phyloP scores from a whole-genome alignment of 2,888 invertebrate genomes.

The Hirtodrosophila trivittata region DNA sequence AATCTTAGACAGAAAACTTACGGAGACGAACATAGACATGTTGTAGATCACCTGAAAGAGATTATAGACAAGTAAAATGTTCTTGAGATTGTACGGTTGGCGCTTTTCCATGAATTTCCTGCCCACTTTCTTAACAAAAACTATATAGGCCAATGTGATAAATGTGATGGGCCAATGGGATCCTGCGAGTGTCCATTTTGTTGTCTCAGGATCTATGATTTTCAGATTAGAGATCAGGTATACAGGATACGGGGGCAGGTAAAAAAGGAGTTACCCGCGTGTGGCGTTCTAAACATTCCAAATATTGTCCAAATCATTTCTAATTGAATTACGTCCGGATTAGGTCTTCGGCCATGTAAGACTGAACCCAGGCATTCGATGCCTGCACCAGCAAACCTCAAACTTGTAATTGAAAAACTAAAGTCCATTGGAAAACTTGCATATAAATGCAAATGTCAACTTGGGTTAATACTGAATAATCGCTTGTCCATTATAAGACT shows the following conservation, averaged over 20 bases:
- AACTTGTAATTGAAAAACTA: too few relatives aligned
- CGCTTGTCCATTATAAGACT: too few relatives aligned
- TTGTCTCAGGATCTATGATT: neutral
- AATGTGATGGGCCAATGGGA: neutral
- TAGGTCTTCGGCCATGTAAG: neutral
- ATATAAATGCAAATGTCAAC: too few relatives aligned
- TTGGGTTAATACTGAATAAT: too few relatives aligned
- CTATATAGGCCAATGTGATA: neutral
- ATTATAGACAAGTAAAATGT: neutral
- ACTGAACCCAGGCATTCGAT: neutral
- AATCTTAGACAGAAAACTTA: too few relatives aligned
- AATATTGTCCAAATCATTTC: too few relatives aligned
- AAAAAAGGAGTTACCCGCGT: too few relatives aligned
- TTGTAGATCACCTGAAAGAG: neutral
- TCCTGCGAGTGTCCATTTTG: neutral
- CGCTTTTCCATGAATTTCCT: constrained; percentile 1
- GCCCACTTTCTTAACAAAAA: neutral
- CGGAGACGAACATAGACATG: neutral
- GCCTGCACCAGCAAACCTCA: neutral
- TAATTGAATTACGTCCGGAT: neutral
- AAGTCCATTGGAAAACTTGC: too few relatives aligned
- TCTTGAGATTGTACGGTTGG: neutral
- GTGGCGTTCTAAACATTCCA: too few relatives aligned
- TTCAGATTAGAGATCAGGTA: too few relatives aligned
- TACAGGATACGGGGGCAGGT: too few relatives aligned